Conservation (phyloP, 2,113 vertebrate genomes). For the Plestiodon gilberti region DNA sequence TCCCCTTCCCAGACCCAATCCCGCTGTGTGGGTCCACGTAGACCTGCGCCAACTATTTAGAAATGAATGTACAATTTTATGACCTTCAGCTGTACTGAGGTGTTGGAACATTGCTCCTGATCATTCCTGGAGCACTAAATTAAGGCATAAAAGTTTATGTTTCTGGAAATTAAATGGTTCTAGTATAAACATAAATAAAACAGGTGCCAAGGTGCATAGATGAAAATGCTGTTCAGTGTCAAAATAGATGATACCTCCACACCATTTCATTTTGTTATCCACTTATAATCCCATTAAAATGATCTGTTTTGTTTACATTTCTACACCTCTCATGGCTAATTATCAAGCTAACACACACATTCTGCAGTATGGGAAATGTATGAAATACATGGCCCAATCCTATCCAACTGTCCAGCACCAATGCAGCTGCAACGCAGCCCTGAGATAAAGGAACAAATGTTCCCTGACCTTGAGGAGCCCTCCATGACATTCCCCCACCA, state of each 20-base stretch:
- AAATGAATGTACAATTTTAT: not conserved
- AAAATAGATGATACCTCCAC: conserved; percentile 6
- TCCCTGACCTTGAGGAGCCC: too few species aligned
- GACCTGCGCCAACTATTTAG: too few species aligned
- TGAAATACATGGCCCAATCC: not conserved
- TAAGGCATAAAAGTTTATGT: conserved; percentile 14
- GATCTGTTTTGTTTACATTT: not conserved
- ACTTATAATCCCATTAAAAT: conserved; percentile 17
- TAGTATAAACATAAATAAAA: conserved; percentile 31
- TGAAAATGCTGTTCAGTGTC: not conserved
- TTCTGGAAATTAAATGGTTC: conserved; percentile 27
- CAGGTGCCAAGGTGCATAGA: not conserved
- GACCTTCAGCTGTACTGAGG: conserved; percentile 10
- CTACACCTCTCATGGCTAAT: not conserved
- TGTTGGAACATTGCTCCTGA: not conserved
- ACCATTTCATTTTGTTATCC: conserved; percentile 13
- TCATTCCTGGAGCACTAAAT: conserved; percentile 21
- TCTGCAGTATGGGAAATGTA: not conserved
- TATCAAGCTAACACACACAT: not conserved
- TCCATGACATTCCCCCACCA: too few species aligned
- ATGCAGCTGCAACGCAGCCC: too few species aligned
- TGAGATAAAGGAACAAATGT: too few species aligned
- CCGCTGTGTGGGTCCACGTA: too few species aligned
- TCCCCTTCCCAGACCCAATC: too few species aligned
- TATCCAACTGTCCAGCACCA: too few species aligned